A percentile compares a stretch with the other conserved stretches of the same genome.
Evolutionary conservation across 1,140 invertebrate genomes (phyloP).

Genomic region (Zaprionus davidi): DNA sequence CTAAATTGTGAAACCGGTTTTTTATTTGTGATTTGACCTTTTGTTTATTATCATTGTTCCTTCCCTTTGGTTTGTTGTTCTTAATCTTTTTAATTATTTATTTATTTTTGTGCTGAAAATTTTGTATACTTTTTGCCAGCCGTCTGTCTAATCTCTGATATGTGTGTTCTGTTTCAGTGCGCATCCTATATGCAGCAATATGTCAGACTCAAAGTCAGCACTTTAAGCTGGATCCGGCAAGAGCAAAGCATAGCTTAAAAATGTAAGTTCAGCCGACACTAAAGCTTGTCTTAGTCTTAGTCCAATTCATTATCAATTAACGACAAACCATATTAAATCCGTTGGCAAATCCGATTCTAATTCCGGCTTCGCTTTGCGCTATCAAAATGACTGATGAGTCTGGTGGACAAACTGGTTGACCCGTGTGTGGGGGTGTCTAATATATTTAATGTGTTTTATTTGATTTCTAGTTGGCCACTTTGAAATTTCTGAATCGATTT

Average conservation of each 20-base stretch:
- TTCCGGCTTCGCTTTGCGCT: slow-evolving; percentile 58
- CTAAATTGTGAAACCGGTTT: slow-evolving; percentile 62
- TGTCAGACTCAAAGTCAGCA: slow-evolving; percentile 50
- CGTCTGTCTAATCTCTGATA: slow-evolving; percentile 18
- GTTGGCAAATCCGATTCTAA: slow-evolving; percentile 46
- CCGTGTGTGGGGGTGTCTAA: slow-evolving; percentile 59
- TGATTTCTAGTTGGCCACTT: slow-evolving; percentile 46
- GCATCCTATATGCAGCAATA: slow-evolving; percentile 60
- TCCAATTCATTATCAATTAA: slow-evolving; percentile 54
- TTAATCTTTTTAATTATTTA: slow-evolving; percentile 53
- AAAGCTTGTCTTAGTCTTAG: slow-evolving; percentile 10
- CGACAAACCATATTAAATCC: slow-evolving; percentile 35
- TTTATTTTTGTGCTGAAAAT: slow-evolving; percentile 39
- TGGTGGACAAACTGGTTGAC: slow-evolving; percentile 64
- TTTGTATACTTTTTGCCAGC: slow-evolving; percentile 50
- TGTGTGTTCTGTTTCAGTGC: slow-evolving; percentile 58
- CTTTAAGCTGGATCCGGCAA: slow-evolving; percentile 20
- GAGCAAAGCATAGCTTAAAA: slow-evolving; percentile 33
- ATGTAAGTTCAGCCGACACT: slow-evolving; percentile 60
- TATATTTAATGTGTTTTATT: slow-evolving; percentile 22
- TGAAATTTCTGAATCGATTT: slow-evolving; percentile 62
- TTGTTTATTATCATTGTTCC: slow-evolving; percentile 44
- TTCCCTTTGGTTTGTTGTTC: slow-evolving; percentile 39
- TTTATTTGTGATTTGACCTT: slow-evolving; percentile 65
- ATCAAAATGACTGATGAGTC: slow-evolving; percentile 78